Conservation (phyloP, 2,113 vertebrate species). For the Carassius carassius region DNA sequence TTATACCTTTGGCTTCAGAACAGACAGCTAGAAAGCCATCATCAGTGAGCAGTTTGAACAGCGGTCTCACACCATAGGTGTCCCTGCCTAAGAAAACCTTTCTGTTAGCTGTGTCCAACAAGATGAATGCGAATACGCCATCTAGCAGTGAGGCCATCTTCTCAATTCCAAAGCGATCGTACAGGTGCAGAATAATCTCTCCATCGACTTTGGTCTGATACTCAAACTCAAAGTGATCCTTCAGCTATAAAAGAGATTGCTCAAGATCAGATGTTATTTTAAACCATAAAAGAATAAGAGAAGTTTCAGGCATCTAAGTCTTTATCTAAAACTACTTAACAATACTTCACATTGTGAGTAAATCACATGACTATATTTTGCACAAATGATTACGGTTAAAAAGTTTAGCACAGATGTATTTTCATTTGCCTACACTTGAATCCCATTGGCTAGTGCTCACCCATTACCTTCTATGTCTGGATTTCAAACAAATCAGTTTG, state of each 20-base stretch:
- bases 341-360: no score
- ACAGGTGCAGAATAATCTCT: slow-evolving; percentile 92
- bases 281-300: no score
- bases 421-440: no score
- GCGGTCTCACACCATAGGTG: slow-evolving; percentile 88
- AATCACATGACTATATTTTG: no score
- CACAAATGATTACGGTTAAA: no score
- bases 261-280: neutral
- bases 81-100: slow-evolving; percentile 89
- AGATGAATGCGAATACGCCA: slow-evolving; percentile 91
- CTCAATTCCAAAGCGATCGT: slow-evolving; percentile 84
- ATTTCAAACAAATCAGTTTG: no score
- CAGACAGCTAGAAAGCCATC: slow-evolving; percentile 90
- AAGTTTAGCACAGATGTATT: no score
- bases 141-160: slow-evolving; percentile 85
- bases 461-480: no score
- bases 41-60: slow-evolving; percentile 86
- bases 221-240: slow-evolving; percentile 85
- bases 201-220: slow-evolving; percentile 88
- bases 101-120: slow-evolving; percentile 88
- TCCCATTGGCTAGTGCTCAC: no score
- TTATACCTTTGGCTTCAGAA: slow-evolving; percentile 93
- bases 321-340: no score
- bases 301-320: no score
- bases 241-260: slow-evolving; percentile 71